phyloP scores from a whole-genome alignment of 2,797 vertebrate species.

The Anniella stebbinsi region DNA sequence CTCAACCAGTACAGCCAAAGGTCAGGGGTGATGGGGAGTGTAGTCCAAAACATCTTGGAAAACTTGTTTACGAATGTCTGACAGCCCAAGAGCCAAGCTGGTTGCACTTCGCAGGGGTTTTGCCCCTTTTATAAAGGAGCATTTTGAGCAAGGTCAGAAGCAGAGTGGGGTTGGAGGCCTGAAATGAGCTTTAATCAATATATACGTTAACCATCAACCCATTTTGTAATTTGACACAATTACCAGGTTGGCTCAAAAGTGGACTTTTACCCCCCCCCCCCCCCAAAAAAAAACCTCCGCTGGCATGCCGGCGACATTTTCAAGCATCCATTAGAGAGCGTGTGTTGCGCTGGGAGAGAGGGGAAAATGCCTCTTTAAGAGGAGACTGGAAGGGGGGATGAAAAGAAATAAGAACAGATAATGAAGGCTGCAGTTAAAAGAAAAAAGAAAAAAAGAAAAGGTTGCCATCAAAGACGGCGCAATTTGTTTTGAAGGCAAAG shows the following conservation, averaged over 20 bases:
- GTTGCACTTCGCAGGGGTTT: not conserved
- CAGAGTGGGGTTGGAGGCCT: not conserved
- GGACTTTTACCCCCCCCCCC: no score
- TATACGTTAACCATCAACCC: not conserved
- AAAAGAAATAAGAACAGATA: not conserved
- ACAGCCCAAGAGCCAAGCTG: not conserved
- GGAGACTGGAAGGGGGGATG: no score
- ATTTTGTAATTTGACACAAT: not conserved
- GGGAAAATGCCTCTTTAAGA: not conserved
- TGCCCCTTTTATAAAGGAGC: not conserved
- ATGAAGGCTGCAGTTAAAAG: not conserved
- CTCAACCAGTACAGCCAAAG: not conserved
- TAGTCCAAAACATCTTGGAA: not conserved
- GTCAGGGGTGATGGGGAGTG: not conserved
- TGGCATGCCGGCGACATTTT: not conserved
- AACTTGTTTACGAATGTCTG: no score
- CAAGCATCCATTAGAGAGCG: not conserved
- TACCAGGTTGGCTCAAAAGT: not conserved
- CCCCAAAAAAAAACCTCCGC: no score
- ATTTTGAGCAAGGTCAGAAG: not conserved
- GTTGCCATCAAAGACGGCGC: not conserved
- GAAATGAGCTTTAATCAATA: not conserved
- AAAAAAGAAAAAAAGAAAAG: not conserved
- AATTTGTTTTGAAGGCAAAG: constrained; percentile 34
- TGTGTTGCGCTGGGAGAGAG: not conserved